Conservation (phyloP, 2,797 vertebrate species). For the Tragopan temminckii region DNA sequence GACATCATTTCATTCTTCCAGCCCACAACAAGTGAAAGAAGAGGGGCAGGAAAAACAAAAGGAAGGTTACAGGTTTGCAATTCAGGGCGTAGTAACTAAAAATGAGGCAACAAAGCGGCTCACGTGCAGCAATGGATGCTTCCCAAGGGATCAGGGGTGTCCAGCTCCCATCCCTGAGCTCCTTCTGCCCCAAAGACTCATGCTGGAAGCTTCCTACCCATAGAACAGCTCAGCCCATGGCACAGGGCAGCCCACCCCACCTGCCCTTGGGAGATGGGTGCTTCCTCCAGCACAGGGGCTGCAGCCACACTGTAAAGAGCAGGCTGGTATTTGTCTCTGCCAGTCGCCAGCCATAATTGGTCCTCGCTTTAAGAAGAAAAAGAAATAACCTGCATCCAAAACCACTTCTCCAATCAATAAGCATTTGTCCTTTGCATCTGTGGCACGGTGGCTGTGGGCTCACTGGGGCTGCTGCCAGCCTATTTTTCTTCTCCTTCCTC, state of each 20-base stretch:
- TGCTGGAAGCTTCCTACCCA: not conserved
- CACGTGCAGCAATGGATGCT: no score
- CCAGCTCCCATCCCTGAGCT: not conserved
- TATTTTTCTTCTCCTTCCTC: slow-evolving; percentile 61
- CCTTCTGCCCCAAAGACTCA: not conserved
- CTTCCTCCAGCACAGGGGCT: not conserved
- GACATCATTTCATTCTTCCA: not conserved
- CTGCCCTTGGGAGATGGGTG: not conserved
- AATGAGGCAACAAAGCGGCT: not conserved
- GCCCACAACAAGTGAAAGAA: not conserved
- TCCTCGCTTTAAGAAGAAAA: slow-evolving; percentile 10
- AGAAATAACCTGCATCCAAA: slow-evolving; percentile 68
- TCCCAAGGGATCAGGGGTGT: not conserved
- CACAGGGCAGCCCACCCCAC: not conserved
- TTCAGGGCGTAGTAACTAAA: not conserved
- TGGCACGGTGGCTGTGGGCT: slow-evolving; percentile 43
- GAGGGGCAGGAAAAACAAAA: not conserved
- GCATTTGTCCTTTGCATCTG: slow-evolving; percentile 60
- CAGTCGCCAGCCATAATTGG: slow-evolving; percentile 54
- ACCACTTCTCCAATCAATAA: slow-evolving; percentile 60
- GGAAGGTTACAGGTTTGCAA: not conserved
- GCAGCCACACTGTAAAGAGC: not conserved
- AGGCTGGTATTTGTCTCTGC: slow-evolving; percentile 44
- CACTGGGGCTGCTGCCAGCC: slow-evolving; percentile 34
- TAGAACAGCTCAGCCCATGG: not conserved